A percentile compares a stretch with the other conserved stretches of the same genome.
Evolutionary conservation across 2,888 invertebrate genomes (phyloP).

Genomic region (Metallyticus violacea): DNA sequence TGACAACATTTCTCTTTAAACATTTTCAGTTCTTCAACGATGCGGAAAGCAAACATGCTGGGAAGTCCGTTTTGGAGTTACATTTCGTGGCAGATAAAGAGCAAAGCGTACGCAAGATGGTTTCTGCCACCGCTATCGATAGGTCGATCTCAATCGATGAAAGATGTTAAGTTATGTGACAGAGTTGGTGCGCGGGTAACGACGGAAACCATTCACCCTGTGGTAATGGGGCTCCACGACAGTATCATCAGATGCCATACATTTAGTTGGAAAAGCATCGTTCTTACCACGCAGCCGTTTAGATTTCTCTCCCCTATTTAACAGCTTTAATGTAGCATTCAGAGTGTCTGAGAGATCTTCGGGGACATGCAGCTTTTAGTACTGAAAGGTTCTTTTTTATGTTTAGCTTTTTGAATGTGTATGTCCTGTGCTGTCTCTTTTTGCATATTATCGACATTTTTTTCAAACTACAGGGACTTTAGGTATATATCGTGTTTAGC

Average conservation of each 20-base stretch:
- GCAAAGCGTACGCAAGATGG: not conserved
- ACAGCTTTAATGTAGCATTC: not conserved
- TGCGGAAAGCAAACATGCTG: not conserved
- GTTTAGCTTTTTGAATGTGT: too few species aligned
- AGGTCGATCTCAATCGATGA: not conserved
- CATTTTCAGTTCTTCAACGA: too few species aligned
- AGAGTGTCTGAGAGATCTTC: too few species aligned
- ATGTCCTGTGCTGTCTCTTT: too few species aligned
- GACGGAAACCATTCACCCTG: not conserved
- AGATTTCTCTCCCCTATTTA: too few species aligned
- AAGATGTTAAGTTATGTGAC: not conserved
- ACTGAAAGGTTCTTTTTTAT: too few species aligned
- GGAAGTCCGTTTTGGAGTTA: not conserved
- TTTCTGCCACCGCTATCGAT: not conserved
- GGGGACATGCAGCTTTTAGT: too few species aligned
- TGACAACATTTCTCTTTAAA: too few species aligned
- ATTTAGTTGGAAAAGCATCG: not conserved
- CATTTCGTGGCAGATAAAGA: not conserved
- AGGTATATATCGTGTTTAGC: too few species aligned
- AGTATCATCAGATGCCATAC: not conserved
- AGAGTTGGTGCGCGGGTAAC: not conserved
- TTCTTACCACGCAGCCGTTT: not conserved
- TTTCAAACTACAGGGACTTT: too few species aligned
- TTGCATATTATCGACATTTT: too few species aligned
- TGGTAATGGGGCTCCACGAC: too few species aligned